These are phyloP conservation scores for Apolygus lucorum DNA, from an alignment of 1,140 invertebrate species.

Conservation along the genomic window DNA sequence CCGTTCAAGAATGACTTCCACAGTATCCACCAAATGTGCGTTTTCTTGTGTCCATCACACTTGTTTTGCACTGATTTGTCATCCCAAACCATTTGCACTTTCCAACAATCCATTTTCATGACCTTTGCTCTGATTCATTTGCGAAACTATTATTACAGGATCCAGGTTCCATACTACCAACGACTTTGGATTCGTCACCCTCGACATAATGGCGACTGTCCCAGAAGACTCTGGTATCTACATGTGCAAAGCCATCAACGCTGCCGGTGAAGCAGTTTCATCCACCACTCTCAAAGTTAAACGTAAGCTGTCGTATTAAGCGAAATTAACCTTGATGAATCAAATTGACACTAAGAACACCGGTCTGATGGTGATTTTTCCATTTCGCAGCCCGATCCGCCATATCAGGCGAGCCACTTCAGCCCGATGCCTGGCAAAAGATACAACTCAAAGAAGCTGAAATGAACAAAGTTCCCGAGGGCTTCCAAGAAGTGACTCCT, in stretches of 20 bases:
- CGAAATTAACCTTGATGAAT: too few relatives aligned
- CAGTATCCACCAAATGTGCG: too few relatives aligned
- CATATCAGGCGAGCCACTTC: constrained; percentile 68
- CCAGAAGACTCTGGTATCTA: constrained; percentile 86
- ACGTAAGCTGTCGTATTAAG: constrained; percentile 40
- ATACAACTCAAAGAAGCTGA: constrained; percentile 81
- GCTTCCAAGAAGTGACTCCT: constrained; percentile 69
- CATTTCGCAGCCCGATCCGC: constrained; percentile 51
- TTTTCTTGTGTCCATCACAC: too few relatives aligned
- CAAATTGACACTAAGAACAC: too few relatives aligned
- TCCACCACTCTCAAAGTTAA: constrained; percentile 81
- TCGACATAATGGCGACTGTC: constrained; percentile 82
- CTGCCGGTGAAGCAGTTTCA: constrained; percentile 80
- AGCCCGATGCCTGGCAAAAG: constrained; percentile 81
- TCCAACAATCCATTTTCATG: too few relatives aligned
- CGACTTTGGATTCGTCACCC: constrained; percentile 88
- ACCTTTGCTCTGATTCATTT: too few relatives aligned
- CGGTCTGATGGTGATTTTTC: not conserved
- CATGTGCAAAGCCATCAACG: constrained; percentile 86
- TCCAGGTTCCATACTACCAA: constrained; percentile 80
- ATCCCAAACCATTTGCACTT: too few relatives aligned
- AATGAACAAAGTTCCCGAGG: constrained; percentile 76
- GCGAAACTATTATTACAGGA: too few relatives aligned
- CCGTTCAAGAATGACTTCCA: too few relatives aligned
- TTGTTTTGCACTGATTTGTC: too few relatives aligned